Conservation (phyloP, 2,113 vertebrate genomes). For the Gallinago paraguaiae region DNA sequence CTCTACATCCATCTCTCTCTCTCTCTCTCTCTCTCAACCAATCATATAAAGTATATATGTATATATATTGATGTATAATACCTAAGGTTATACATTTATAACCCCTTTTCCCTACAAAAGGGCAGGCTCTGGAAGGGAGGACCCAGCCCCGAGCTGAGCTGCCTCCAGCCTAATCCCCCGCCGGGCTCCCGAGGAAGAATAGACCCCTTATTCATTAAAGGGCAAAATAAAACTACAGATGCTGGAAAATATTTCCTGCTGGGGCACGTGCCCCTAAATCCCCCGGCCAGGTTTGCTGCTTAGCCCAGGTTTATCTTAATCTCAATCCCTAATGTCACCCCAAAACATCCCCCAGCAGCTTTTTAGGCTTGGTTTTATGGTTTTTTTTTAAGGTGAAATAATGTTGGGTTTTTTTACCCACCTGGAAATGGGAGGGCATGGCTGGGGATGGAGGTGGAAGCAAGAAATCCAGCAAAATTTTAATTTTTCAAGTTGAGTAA, state of each 20-base stretch:
- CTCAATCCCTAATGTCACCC: rapidly evolving
- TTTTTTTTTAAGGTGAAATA: not conserved
- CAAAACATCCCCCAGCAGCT: not conserved
- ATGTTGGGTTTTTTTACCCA: not conserved
- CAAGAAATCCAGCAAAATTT: not conserved
- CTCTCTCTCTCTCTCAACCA: too few species aligned
- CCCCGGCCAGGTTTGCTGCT: not conserved
- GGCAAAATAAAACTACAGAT: not conserved
- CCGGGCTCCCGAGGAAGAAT: not conserved
- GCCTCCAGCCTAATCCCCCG: not conserved
- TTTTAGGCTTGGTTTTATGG: not conserved
- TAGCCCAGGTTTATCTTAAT: not conserved
- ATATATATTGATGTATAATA: not conserved
- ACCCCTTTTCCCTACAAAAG: not conserved
- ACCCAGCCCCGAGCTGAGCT: not conserved
- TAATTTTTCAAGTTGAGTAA: not conserved
- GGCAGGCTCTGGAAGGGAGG: not conserved
- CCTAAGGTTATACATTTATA: not conserved
- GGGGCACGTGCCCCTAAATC: conserved; percentile 17
- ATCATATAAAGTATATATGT: too few species aligned
- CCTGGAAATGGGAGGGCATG: not conserved
- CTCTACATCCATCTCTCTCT: not conserved
- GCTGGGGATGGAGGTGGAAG: not conserved
- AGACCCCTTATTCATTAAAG: not conserved
- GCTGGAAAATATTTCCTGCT: conserved; percentile 33